These are phyloP conservation scores for Heteromormyrus szaboi DNA, from an alignment of 2,797 vertebrate genomes.

Conservation along the genomic window DNA sequence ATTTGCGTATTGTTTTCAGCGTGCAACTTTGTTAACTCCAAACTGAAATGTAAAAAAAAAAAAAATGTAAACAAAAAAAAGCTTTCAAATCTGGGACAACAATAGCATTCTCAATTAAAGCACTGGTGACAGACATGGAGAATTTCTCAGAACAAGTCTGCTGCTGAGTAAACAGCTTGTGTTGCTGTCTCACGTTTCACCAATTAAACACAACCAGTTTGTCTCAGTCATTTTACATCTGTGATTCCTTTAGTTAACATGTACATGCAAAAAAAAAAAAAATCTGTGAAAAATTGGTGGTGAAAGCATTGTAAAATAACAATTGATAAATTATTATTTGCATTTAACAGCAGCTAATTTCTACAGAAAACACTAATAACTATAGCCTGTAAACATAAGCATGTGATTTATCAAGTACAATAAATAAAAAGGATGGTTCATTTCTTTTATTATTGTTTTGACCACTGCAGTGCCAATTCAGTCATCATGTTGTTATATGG, in stretches of 20 bases:
- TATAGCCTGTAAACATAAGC: background rate
- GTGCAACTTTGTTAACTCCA: background rate
- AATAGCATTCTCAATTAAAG: background rate
- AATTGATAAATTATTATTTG: background rate
- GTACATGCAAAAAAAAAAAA: background rate
- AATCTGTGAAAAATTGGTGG: background rate
- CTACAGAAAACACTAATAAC: background rate
- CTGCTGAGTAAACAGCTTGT: background rate
- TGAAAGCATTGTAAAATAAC: background rate
- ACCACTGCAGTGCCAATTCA: background rate
- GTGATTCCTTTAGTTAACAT: background rate
- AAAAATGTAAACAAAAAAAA: background rate
- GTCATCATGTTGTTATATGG: background rate
- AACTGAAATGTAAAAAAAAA: background rate
- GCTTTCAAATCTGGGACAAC: background rate
- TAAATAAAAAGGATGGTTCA: background rate
- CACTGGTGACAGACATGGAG: background rate
- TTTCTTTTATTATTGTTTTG: background rate
- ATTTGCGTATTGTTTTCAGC: background rate
- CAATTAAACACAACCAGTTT: background rate
- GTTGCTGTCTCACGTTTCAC: background rate
- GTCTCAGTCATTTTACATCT: background rate
- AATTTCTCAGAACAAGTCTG: background rate
- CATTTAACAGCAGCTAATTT: background rate
- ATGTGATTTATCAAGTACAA: background rate